phyloP scores from a whole-genome alignment of 2,888 invertebrate genomes.

The Fragum whitleyi region DNA sequence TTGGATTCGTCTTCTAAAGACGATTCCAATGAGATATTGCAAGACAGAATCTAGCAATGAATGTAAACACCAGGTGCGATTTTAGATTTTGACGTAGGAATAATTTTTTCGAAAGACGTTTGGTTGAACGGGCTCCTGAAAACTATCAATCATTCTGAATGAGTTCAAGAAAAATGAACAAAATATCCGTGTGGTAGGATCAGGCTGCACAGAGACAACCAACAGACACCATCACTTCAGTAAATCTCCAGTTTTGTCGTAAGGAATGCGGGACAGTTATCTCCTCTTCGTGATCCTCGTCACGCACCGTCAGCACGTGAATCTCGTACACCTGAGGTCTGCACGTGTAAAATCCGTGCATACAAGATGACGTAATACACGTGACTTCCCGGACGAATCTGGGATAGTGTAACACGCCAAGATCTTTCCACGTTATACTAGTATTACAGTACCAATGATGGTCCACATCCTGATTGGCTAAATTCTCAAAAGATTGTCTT shows the following conservation, averaged over 20 bases:
- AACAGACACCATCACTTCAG: conserved; percentile 20
- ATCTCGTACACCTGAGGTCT: conserved; percentile 15
- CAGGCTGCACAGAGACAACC: conserved; percentile 15
- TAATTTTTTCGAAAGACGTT: too few species aligned
- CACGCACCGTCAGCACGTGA: background rate
- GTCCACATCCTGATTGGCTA: background rate
- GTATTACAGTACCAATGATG: conserved; percentile 28
- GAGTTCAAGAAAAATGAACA: too few species aligned
- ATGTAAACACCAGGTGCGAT: too few species aligned
- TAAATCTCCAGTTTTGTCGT: conserved; percentile 13
- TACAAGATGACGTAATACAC: conserved; percentile 3
- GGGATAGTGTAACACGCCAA: conserved; percentile 23
- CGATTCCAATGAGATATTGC: too few species aligned
- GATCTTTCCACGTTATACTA: conserved; percentile 8
- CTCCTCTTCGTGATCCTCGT: conserved; percentile 8
- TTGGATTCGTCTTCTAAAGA: too few species aligned
- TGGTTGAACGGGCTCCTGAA: too few species aligned
- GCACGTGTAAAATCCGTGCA: conserved; percentile 24
- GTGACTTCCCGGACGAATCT: conserved; percentile 13
- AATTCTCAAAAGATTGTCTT: conserved; percentile 1
- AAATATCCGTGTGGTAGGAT: too few species aligned
- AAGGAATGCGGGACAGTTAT: conserved; percentile 1
- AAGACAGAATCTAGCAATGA: too few species aligned
- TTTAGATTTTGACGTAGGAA: too few species aligned
- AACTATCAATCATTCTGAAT: too few species aligned